A percentile compares a stretch with the other conserved stretches of the same genome.
These are phyloP conservation scores for Mesochorus sp. DNA, from an alignment of 2,888 invertebrate genomes.

Conservation along the genomic window DNA sequence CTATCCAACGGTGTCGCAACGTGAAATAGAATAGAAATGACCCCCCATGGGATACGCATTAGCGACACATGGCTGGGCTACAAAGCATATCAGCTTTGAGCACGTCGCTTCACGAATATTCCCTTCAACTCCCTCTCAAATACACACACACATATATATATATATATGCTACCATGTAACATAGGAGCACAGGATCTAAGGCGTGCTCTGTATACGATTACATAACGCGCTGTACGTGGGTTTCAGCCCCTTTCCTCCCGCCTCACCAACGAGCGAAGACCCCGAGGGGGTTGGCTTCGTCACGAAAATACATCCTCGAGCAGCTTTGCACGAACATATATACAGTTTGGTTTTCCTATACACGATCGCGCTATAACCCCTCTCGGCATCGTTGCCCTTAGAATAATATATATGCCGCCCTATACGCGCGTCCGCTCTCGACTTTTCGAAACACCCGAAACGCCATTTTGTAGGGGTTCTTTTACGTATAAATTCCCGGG, in stretches of 20 bases:
- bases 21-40: conserved; percentile 81
- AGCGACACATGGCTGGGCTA: conserved; percentile 81
- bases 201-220: conserved; percentile 78
- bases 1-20: conserved; percentile 56
- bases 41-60: conserved; percentile 80
- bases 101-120: conserved; percentile 48
- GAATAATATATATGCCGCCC: conserved; percentile 12
- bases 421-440: conserved; percentile 50
- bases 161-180: neutral
- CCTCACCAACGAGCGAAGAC: conserved; percentile 69
- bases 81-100: conserved; percentile 73
- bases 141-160: neutral
- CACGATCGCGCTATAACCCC: conserved; percentile 71
- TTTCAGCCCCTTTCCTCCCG: conserved; percentile 54
- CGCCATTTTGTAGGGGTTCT: conserved; percentile 78
- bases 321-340: conserved; percentile 71
- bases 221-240: conserved; percentile 75
- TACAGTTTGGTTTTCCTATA: conserved; percentile 74
- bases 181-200: conserved; percentile 69
- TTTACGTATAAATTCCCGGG: conserved; percentile 1
- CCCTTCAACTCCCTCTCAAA: conserved; percentile 32
- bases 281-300: conserved; percentile 72
- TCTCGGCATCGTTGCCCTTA: conserved; percentile 42
- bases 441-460: conserved; percentile 61
- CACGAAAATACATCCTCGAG: conserved; percentile 62